Evolutionary conservation across 92 coral and sea anemone genomes (phyloP).

Genomic region (Bergia sp.): DNA sequence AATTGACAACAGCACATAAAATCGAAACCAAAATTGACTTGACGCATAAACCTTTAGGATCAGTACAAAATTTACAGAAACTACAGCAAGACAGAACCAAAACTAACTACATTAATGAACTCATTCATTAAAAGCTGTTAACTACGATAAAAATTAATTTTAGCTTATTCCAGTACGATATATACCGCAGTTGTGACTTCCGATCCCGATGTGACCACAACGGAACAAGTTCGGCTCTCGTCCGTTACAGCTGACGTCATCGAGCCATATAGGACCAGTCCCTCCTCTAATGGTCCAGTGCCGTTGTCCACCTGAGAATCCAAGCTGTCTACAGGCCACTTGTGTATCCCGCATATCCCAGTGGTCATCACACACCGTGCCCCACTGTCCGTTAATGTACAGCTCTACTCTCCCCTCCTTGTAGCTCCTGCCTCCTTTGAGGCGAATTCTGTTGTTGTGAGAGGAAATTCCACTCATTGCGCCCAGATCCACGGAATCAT

Average conservation of each 20-base stretch:
- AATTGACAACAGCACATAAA: too few species aligned
- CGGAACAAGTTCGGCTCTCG: conserved; percentile 50
- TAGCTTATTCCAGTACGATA: too few species aligned
- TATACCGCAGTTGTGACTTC: not conserved
- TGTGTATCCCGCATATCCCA: conserved; percentile 62
- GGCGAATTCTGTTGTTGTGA: conserved; percentile 59
- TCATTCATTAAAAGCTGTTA: too few species aligned
- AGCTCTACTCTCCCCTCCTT: conserved; percentile 73
- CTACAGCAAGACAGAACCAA: too few species aligned
- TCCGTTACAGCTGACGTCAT: conserved; percentile 65
- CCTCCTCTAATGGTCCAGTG: conserved; percentile 53
- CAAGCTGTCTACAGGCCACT: conserved; percentile 80
- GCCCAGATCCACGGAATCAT: conserved; percentile 41
- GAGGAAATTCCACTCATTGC: conserved; percentile 15
- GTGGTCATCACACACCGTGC: conserved; percentile 60
- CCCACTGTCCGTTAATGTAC: conserved; percentile 70
- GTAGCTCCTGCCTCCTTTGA: conserved; percentile 60
- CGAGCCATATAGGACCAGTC: conserved; percentile 62
- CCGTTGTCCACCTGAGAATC: conserved; percentile 62
- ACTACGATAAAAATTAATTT: too few species aligned
- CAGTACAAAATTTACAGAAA: too few species aligned
- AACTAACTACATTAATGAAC: too few species aligned
- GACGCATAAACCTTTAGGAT: too few species aligned
- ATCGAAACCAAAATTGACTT: too few species aligned
- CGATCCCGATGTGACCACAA: conserved; percentile 63